phyloP scores from a whole-genome alignment of 2,797 vertebrate genomes.

The Argya squamiceps region DNA sequence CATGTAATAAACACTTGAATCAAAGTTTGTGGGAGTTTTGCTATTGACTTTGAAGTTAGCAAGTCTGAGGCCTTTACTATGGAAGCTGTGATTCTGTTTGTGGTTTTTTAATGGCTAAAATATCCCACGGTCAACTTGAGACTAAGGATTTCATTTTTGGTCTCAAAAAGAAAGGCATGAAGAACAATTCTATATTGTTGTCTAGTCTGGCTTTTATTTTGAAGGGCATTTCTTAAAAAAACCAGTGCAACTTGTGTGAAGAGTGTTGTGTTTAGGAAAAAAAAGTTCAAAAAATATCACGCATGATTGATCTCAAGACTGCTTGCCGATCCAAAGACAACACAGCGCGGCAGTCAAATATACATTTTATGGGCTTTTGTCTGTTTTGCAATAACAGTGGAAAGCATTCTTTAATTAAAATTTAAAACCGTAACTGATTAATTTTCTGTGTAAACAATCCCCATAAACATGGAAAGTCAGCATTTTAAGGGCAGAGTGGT shows the following conservation, averaged over 20 bases:
- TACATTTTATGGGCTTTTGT: conserved; percentile 82
- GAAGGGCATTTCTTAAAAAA: conserved; percentile 58
- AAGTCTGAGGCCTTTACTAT: conserved; percentile 47
- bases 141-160: conserved; percentile 53
- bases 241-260: conserved; percentile 73
- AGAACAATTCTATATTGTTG: conserved; percentile 65
- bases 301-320: conserved; percentile 77
- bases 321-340: conserved; percentile 77
- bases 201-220: conserved; percentile 76
- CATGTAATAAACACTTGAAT: conserved; percentile 59
- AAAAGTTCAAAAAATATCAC: conserved; percentile 73
- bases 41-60: conserved; percentile 53
- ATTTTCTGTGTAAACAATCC: conserved; percentile 81
- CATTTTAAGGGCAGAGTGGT: conserved; percentile 68
- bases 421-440: conserved; percentile 86
- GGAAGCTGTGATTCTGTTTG: conserved; percentile 58
- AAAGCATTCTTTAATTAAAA: conserved; percentile 85
- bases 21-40: conserved; percentile 65
- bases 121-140: conserved; percentile 51
- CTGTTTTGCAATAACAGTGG: conserved; percentile 81
- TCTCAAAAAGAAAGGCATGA: conserved; percentile 57
- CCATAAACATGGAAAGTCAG: conserved; percentile 80
- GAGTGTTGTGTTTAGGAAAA: conserved; percentile 71
- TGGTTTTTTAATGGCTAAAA: conserved; percentile 55
- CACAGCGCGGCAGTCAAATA: conserved; percentile 77